Conservation (phyloP, 1,140 invertebrate genomes). For the Dicyema japonicum region DNA sequence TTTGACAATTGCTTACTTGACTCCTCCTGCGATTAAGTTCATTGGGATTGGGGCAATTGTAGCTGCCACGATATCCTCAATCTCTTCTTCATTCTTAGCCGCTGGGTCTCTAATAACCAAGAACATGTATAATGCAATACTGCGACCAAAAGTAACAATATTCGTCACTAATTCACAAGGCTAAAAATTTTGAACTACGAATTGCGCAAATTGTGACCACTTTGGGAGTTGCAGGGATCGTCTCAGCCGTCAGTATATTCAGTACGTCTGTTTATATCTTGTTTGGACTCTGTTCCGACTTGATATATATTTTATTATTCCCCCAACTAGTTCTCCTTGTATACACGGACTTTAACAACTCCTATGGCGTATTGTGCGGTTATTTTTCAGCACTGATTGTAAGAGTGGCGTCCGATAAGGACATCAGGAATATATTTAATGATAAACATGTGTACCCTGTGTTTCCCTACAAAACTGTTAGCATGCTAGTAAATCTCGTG, state of each 20-base stretch:
- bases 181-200: too few relatives aligned
- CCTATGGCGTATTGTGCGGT: constrained; percentile 50
- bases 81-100: constrained; percentile 73
- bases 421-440: constrained; percentile 43
- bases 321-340: constrained; percentile 86
- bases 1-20: constrained; percentile 72
- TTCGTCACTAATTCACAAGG: too few relatives aligned
- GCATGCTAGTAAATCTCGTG: constrained; percentile 30
- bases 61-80: constrained; percentile 85
- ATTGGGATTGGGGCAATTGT: constrained; percentile 80
- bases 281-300: constrained; percentile 70
- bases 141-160: too few relatives aligned
- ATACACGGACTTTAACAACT: constrained; percentile 43
- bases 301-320: constrained; percentile 86
- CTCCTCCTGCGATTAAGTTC: constrained; percentile 58
- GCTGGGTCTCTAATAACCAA: constrained; percentile 95
- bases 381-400: constrained; percentile 57
- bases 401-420: constrained; percentile 50
- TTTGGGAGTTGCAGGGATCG: too few relatives aligned
- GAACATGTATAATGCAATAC: too few relatives aligned
- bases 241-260: too few relatives aligned
- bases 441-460: constrained; percentile 28
- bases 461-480: constrained; percentile 22
- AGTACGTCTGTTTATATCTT: constrained; percentile 74
- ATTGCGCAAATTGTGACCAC: too few relatives aligned